Evolutionary conservation across 2,797 vertebrate species (phyloP).

Genomic region (Anguilla pacifica): DNA sequence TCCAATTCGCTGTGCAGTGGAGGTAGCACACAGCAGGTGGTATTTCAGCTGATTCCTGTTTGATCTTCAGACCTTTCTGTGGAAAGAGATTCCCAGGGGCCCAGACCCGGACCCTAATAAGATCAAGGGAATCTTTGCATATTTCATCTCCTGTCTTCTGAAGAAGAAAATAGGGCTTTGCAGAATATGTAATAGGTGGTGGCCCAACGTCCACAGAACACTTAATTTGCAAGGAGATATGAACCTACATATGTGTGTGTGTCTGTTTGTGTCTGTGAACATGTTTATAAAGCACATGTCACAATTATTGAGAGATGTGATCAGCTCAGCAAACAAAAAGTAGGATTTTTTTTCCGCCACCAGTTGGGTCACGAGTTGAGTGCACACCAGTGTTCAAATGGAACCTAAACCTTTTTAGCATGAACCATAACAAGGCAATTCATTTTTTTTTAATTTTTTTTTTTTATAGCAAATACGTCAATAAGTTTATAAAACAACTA

Average conservation of each 20-base stretch:
- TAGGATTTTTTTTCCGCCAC: too few species aligned
- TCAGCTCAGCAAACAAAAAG: too few species aligned
- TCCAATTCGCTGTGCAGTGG: not conserved
- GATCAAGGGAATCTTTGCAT: constrained; percentile 1
- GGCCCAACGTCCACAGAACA: not conserved
- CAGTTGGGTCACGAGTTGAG: too few species aligned
- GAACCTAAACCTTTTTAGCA: too few species aligned
- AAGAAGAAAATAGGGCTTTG: constrained; percentile 5
- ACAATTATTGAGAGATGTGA: not conserved
- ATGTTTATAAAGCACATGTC: not conserved
- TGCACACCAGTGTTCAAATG: too few species aligned
- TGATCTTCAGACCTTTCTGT: constrained; percentile 9
- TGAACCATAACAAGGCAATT: too few species aligned
- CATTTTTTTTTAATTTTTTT: too few species aligned
- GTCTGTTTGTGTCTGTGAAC: constrained; percentile 13
- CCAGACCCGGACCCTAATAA: constrained; percentile 17
- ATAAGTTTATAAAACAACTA: too few species aligned
- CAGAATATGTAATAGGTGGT: not conserved
- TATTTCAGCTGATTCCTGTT: constrained; percentile 18
- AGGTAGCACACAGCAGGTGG: not conserved
- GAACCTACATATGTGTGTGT: not conserved
- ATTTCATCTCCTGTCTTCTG: not conserved
- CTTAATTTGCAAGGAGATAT: not conserved
- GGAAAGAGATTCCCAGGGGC: not conserved
- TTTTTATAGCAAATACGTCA: too few species aligned